These are phyloP conservation scores for Drosophila cognata DNA, from an alignment of 2,888 invertebrate genomes.

Conservation along the genomic window DNA sequence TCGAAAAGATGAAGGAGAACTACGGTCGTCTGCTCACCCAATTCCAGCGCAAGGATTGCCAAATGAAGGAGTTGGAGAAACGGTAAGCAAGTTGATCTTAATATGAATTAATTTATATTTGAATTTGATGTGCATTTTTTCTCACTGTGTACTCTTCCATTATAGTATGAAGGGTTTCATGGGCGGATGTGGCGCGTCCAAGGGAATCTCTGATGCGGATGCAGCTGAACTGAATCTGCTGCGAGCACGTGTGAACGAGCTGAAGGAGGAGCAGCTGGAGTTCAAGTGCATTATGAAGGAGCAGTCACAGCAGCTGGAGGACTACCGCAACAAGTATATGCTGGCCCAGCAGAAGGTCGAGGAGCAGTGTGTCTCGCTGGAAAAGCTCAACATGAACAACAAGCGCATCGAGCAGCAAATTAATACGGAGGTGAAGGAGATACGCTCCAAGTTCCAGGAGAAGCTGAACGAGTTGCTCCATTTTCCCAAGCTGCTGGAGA, in stretches of 20 bases:
- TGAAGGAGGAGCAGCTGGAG: constrained; percentile 83
- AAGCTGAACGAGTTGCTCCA: constrained; percentile 83
- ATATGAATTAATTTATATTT: too few relatives aligned
- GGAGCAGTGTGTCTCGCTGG: constrained; percentile 81
- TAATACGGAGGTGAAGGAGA: constrained; percentile 83
- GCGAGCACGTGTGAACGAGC: constrained; percentile 78
- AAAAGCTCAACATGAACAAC: constrained; percentile 83
- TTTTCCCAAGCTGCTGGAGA: constrained; percentile 83
- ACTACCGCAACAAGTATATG: constrained; percentile 84
- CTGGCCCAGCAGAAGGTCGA: constrained; percentile 84
- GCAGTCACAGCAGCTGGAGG: constrained; percentile 83
- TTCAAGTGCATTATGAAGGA: constrained; percentile 84
- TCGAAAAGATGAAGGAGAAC: constrained; percentile 81
- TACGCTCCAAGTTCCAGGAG: constrained; percentile 84
- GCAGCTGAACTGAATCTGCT: constrained; percentile 77
- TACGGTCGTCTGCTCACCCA: constrained; percentile 81
- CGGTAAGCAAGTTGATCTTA: constrained; percentile 50
- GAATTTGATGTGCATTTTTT: too few relatives aligned
- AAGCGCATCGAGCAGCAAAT: constrained; percentile 84
- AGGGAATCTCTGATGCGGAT: constrained; percentile 62
- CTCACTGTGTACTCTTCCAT: neutral
- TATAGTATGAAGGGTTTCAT: constrained; percentile 72
- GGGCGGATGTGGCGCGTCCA: constrained; percentile 54
- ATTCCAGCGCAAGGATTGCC: constrained; percentile 80
- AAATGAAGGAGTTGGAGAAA: constrained; percentile 80